Percentiles rank a stretch among this genome's conserved stretches.
phyloP scores from a whole-genome alignment of 2,888 invertebrate genomes.

The Machimus rusticus region DNA sequence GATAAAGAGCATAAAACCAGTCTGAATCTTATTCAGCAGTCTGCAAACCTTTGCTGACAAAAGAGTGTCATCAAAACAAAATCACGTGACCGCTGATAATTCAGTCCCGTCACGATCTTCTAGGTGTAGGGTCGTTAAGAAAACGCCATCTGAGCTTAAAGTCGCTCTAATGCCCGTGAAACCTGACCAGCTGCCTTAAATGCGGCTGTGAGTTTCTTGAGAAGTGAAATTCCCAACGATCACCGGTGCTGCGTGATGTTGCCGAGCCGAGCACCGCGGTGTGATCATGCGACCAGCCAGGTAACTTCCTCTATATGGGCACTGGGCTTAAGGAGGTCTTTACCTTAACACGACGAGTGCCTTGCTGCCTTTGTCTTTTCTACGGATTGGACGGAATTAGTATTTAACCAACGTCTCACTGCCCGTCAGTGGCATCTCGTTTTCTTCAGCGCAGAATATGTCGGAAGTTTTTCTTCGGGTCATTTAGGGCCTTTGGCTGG shows the following conservation, averaged over 20 bases:
- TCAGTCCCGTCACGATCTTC: not conserved
- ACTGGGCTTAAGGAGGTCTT: conserved; percentile 9
- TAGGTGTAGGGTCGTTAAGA: not conserved
- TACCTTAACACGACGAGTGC: not conserved
- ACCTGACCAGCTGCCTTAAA: not conserved
- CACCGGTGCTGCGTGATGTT: not conserved
- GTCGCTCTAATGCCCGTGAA: not conserved
- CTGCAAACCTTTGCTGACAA: not conserved
- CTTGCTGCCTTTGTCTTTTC: not conserved
- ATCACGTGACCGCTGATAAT: not conserved
- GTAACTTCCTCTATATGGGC: not conserved
- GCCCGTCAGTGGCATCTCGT: not conserved
- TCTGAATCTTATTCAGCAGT: not conserved
- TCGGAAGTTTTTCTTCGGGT: conserved; percentile 15
- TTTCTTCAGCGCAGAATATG: not conserved
- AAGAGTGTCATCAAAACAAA: not conserved
- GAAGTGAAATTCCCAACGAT: conserved; percentile 17
- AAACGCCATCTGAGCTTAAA: not conserved
- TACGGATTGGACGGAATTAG: not conserved
- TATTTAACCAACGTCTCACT: conserved; percentile 20
- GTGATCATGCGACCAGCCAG: not conserved
- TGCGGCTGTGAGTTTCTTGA: not conserved
- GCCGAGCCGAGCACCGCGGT: not conserved
- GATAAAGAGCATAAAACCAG: not conserved
- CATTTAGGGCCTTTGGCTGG: not conserved